phyloP scores from a whole-genome alignment of 1,140 invertebrate species.

The Idris sp. region DNA sequence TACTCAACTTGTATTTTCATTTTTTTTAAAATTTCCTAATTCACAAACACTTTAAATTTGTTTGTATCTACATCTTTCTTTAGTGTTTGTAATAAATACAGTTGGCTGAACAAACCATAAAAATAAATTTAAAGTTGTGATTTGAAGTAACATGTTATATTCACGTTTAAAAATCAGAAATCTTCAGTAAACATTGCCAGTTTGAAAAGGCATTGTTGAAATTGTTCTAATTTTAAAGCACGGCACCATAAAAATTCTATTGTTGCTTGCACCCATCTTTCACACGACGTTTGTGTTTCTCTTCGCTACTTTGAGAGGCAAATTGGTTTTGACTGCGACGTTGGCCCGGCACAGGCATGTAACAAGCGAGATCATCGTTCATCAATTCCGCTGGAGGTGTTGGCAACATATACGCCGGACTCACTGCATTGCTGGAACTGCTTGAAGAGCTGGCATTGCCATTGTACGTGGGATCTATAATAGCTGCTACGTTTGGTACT shows the following conservation, averaged over 20 bases:
- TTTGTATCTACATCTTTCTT: too few relatives aligned
- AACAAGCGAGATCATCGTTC: slow-evolving; percentile 81
- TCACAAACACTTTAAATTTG: too few relatives aligned
- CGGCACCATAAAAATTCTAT: slow-evolving; percentile 47
- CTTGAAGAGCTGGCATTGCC: slow-evolving; percentile 69
- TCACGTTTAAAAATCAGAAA: too few relatives aligned
- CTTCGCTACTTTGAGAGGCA: slow-evolving; percentile 77
- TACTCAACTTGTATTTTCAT: too few relatives aligned
- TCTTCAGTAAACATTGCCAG: slow-evolving; percentile 20
- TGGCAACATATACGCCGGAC: slow-evolving; percentile 69
- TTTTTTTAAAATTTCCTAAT: too few relatives aligned
- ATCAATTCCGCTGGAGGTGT: slow-evolving; percentile 70
- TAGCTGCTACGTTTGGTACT: slow-evolving; percentile 73
- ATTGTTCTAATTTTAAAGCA: slow-evolving; percentile 35
- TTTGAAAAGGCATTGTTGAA: not conserved
- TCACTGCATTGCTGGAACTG: slow-evolving; percentile 71
- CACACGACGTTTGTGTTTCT: slow-evolving; percentile 76
- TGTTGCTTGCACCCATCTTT: slow-evolving; percentile 79
- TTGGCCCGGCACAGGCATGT: slow-evolving; percentile 89
- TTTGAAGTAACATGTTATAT: too few relatives aligned
- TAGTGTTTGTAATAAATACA: too few relatives aligned
- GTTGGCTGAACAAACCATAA: too few relatives aligned
- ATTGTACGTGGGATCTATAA: slow-evolving; percentile 77
- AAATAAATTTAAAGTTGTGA: too few relatives aligned
- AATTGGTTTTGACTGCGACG: slow-evolving; percentile 78